phyloP scores from a whole-genome alignment of 2,797 vertebrate species.

The Cirrhinus mrigala region DNA sequence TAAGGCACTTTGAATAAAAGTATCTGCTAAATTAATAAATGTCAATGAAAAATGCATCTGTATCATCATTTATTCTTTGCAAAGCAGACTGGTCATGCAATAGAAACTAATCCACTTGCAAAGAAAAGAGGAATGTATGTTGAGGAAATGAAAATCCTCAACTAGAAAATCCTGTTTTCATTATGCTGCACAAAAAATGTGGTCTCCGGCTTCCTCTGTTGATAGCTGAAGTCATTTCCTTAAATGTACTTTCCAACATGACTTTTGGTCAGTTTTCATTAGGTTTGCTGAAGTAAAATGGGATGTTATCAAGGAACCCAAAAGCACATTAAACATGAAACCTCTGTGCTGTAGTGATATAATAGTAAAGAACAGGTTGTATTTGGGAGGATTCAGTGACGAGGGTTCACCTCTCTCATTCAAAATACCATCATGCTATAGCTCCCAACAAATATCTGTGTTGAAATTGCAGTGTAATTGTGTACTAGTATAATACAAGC shows the following conservation, averaged over 20 bases:
- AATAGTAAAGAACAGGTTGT: neutral
- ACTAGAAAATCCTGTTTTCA: neutral
- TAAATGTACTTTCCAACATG: neutral
- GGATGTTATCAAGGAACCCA: neutral
- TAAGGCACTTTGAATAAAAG: slow-evolving; percentile 4
- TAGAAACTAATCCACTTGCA: neutral
- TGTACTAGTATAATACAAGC: too few relatives aligned
- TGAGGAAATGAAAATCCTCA: slow-evolving; percentile 3
- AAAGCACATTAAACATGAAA: neutral
- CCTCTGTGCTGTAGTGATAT: neutral
- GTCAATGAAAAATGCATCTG: neutral
- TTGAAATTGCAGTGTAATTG: neutral
- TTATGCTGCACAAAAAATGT: neutral
- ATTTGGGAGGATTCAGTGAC: neutral
- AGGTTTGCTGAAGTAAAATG: neutral
- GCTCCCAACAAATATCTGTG: neutral
- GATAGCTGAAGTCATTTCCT: neutral
- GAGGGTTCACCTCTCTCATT: neutral
- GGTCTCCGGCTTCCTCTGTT: neutral
- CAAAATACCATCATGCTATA: neutral
- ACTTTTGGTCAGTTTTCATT: neutral
- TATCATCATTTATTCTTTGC: neutral
- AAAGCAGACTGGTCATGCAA: neutral
- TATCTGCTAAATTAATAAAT: slow-evolving; percentile 14
- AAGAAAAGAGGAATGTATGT: neutral